Conservation (phyloP, 2,113 vertebrate species). For the Charina bottae region DNA sequence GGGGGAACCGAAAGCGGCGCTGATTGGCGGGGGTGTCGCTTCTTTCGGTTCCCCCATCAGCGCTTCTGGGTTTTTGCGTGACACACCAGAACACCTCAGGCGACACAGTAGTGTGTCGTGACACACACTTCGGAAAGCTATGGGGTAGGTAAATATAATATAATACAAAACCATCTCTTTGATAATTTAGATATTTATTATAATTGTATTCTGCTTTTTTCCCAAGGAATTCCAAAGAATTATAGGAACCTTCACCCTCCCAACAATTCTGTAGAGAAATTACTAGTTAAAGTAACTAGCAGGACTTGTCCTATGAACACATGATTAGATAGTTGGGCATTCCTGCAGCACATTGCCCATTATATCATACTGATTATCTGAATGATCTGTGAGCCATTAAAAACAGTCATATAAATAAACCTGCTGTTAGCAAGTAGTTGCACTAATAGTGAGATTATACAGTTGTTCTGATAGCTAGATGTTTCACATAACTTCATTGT, state of each 20-base stretch:
- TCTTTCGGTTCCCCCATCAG: too few relatives aligned
- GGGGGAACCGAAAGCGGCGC: too few relatives aligned
- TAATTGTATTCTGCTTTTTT: neutral
- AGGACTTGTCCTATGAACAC: neutral
- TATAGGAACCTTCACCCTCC: neutral
- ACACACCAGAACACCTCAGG: too few relatives aligned
- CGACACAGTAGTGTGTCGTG: too few relatives aligned
- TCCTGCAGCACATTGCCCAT: neutral
- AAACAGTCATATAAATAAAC: neutral
- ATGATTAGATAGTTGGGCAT: neutral
- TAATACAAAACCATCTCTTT: neutral
- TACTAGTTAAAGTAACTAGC: neutral
- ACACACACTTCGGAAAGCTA: too few relatives aligned
- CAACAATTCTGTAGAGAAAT: neutral
- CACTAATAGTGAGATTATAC: neutral
- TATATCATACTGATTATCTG: neutral
- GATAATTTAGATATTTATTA: slow-evolving; percentile 3
- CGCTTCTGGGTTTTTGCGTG: too few relatives aligned
- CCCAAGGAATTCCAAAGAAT: neutral
- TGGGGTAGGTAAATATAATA: slow-evolving; percentile 22
- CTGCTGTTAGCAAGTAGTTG: neutral
- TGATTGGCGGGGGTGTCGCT: too few relatives aligned
- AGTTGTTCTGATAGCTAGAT: neutral
- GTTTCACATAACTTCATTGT: neutral
- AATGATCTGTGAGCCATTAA: neutral